Conservation (phyloP, 2,113 vertebrate species). For the Chloebia gouldiae region DNA sequence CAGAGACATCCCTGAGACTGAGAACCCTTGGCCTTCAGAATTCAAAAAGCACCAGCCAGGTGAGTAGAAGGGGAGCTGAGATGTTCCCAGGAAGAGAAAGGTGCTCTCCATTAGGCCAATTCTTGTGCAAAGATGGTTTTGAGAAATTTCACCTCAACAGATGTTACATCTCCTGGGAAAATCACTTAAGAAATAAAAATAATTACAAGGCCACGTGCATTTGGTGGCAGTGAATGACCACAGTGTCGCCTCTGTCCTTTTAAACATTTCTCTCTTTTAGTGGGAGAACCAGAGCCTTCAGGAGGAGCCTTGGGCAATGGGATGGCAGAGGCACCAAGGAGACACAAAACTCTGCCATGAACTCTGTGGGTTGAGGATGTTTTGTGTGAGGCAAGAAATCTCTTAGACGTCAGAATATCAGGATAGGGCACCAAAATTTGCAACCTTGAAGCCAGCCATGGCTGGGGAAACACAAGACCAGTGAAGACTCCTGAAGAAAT, state of each 20-base stretch:
- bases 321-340: background rate
- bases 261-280: background rate
- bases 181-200: background rate
- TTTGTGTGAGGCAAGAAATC: background rate
- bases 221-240: background rate
- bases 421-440: background rate
- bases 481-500: background rate
- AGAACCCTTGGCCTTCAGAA: background rate
- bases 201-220: fast-evolving
- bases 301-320: background rate
- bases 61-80: background rate
- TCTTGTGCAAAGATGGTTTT: background rate
- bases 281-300: background rate
- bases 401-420: background rate
- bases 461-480: background rate
- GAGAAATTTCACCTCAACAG: background rate
- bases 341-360: fast-evolving
- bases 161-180: background rate
- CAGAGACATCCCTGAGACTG: background rate
- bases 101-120: fast-evolving
- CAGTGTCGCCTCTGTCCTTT: background rate
- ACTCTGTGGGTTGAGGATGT: background rate
- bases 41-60: background rate
- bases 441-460: background rate
- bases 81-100: background rate